phyloP scores from a whole-genome alignment of 2,888 invertebrate genomes.

The Alloplasta piceator region DNA sequence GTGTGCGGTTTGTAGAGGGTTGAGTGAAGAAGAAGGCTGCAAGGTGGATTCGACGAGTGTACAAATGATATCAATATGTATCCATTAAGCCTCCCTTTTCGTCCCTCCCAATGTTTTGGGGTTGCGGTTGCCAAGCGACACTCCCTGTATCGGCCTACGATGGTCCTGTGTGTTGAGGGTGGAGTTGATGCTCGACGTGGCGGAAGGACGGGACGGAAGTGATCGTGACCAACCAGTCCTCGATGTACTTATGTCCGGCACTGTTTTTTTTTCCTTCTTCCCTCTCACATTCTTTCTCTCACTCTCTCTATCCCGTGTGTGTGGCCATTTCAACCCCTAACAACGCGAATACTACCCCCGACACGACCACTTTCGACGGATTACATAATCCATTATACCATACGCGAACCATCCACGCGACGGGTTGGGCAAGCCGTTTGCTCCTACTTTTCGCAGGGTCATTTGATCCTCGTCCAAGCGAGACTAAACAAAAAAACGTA shows the following conservation, averaged over 20 bases:
- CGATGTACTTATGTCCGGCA: constrained; percentile 71
- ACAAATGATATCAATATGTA: constrained; percentile 80
- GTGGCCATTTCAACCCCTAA: background rate
- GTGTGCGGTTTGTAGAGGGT: background rate
- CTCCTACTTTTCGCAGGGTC: constrained; percentile 25
- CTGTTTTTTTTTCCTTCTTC: constrained; percentile 43
- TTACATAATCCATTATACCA: constrained; percentile 62
- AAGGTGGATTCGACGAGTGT: constrained; percentile 68
- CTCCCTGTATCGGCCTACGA: constrained; percentile 20
- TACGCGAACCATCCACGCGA: constrained; percentile 25
- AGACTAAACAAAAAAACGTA: constrained; percentile 16
- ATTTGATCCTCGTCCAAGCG: constrained; percentile 46
- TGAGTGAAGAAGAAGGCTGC: background rate
- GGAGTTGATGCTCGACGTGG: constrained; percentile 44
- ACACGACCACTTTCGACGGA: constrained; percentile 54
- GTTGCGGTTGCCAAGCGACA: constrained; percentile 64
- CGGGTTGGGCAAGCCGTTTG: constrained; percentile 13
- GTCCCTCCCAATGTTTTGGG: constrained; percentile 64
- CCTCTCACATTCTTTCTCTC: constrained; percentile 12
- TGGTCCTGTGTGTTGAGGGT: constrained; percentile 21
- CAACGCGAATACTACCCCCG: constrained; percentile 67
- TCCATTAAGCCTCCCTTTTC: constrained; percentile 73
- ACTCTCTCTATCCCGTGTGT: constrained; percentile 29
- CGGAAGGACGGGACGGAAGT: constrained; percentile 74
- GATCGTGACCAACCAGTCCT: constrained; percentile 75